These are phyloP conservation scores for Amphipoea oculea DNA, from an alignment of 2,888 invertebrate species.

Conservation along the genomic window DNA sequence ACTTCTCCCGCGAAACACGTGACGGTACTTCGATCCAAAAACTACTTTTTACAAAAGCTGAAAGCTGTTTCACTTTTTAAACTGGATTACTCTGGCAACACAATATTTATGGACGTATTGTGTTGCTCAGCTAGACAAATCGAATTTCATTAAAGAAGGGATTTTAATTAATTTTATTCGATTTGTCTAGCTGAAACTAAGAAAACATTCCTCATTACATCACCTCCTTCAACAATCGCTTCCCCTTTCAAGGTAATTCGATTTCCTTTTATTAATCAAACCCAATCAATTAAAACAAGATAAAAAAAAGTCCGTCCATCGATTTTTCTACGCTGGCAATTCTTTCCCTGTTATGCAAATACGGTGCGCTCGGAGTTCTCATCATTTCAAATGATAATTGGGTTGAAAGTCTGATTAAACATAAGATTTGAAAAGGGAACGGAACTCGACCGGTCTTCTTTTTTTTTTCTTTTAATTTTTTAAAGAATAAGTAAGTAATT, in stretches of 20 bases:
- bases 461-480: conserved; percentile 8
- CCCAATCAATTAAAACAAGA: conserved; percentile 54
- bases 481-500: conserved; percentile 16
- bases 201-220: conserved; percentile 5
- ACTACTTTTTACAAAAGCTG: too few relatives aligned
- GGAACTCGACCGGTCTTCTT: background rate
- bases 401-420: conserved; percentile 44
- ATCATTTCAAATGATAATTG: conserved; percentile 63
- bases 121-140: too few relatives aligned
- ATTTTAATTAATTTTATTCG: background rate
- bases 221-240: background rate
- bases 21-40: too few relatives aligned
- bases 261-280: conserved; percentile 46
- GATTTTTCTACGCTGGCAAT: conserved; percentile 34
- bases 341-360: conserved; percentile 55
- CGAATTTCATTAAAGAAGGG: too few relatives aligned
- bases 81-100: background rate
- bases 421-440: conserved; percentile 42
- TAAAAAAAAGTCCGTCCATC: conserved; percentile 19
- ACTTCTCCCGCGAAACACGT: too few relatives aligned
- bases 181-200: background rate
- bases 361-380: conserved; percentile 16
- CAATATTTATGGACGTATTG: too few relatives aligned
- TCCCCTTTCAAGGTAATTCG: conserved; percentile 26
- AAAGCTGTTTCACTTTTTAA: too few relatives aligned